Percentiles rank a stretch among this genome's conserved stretches.
Conservation (phyloP, 2,888 invertebrate genomes). For the Lasius fuliginosus region DNA sequence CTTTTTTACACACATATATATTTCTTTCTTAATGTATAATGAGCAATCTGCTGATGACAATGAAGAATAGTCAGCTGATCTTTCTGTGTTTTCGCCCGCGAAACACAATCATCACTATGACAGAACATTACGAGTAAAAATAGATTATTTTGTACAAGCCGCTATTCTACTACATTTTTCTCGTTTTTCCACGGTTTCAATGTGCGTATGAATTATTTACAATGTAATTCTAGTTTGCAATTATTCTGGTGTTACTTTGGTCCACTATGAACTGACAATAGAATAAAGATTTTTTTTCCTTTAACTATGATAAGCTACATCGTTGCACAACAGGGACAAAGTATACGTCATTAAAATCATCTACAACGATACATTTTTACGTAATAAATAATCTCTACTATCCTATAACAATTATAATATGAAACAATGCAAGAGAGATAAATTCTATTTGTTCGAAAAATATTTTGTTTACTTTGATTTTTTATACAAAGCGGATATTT, state of each 20-base stretch:
- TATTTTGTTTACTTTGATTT: slow-evolving; percentile 39
- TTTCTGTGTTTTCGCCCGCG: slow-evolving; percentile 44
- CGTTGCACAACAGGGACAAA: not conserved
- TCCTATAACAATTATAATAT: slow-evolving; percentile 20
- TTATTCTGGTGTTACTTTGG: slow-evolving; percentile 63
- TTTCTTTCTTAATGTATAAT: slow-evolving; percentile 41
- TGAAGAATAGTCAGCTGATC: slow-evolving; percentile 7
- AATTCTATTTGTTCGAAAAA: slow-evolving; percentile 55
- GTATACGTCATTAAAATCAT: not conserved
- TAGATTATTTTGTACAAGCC: slow-evolving; percentile 49
- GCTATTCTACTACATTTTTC: slow-evolving; percentile 53
- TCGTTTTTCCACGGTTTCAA: slow-evolving; percentile 30
- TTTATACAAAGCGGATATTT: slow-evolving; percentile 17
- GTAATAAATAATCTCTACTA: slow-evolving; percentile 15
- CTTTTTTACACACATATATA: slow-evolving; percentile 39
- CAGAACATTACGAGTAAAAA: slow-evolving; percentile 65
- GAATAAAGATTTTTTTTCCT: slow-evolving; percentile 35
- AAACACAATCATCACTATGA: slow-evolving; percentile 50
- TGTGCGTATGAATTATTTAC: slow-evolving; percentile 53
- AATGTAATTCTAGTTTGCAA: slow-evolving; percentile 43
- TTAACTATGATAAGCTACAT: slow-evolving; percentile 31
- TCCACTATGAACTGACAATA: slow-evolving; percentile 65
- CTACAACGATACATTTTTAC: not conserved
- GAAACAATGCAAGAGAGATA: slow-evolving; percentile 19
- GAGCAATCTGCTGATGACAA: slow-evolving; percentile 38